These are phyloP conservation scores for Phaonia tiefii DNA, from an alignment of 2,888 invertebrate genomes.

Conservation along the genomic window DNA sequence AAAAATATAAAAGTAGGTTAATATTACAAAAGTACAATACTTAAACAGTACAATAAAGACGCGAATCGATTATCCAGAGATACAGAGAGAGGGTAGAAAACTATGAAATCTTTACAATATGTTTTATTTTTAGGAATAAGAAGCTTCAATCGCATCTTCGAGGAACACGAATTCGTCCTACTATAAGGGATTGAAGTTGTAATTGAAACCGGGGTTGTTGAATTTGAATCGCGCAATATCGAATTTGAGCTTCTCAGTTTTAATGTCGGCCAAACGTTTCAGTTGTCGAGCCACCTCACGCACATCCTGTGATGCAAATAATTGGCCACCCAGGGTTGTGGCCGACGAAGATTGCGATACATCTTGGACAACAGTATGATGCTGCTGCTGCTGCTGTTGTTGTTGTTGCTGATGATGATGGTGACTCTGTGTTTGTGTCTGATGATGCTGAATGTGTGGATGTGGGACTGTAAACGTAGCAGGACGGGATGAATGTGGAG, in stretches of 20 bases:
- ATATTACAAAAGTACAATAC: constrained; percentile 60
- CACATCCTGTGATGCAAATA: constrained; percentile 70
- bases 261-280: constrained; percentile 79
- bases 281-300: constrained; percentile 76
- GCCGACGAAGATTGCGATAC: constrained; percentile 52
- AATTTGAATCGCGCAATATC: constrained; percentile 80
- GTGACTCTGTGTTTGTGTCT: constrained; percentile 50
- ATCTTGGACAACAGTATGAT: constrained; percentile 57
- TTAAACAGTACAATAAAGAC: constrained; percentile 41
- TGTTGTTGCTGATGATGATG: constrained; percentile 48
- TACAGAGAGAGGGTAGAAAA: not conserved
- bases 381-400: constrained; percentile 52
- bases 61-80: constrained; percentile 16
- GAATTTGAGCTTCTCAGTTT: constrained; percentile 78
- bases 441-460: constrained; percentile 64
- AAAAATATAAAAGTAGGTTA: constrained; percentile 43
- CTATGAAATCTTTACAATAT: constrained; percentile 31
- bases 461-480: constrained; percentile 58
- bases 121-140: constrained; percentile 18
- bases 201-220: constrained; percentile 79
- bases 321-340: constrained; percentile 52
- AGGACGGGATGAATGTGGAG: constrained; percentile 63
- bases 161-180: constrained; percentile 45
- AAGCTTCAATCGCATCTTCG: constrained; percentile 5
- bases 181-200: constrained; percentile 74